phyloP scores from a whole-genome alignment of 2,113 vertebrate genomes.

The Emydura subglobosa region DNA sequence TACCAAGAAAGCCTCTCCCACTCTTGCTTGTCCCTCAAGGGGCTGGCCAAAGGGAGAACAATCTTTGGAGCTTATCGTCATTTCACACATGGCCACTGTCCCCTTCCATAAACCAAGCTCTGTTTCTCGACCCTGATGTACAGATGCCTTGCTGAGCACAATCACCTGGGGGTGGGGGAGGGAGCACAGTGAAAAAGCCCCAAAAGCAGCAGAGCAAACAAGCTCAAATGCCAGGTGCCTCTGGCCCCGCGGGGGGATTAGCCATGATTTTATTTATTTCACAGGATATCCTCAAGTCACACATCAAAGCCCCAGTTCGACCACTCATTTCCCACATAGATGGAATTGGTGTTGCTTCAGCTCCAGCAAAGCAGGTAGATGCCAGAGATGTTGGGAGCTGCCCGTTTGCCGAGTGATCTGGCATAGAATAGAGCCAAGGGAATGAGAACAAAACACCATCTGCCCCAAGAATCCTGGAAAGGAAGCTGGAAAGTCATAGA shows the following conservation, averaged over 20 bases:
- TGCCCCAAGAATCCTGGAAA: too few relatives aligned
- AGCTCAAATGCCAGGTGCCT: neutral
- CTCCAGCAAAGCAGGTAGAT: neutral
- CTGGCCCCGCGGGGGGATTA: neutral
- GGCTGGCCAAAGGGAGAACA: neutral
- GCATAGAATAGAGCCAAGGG: neutral
- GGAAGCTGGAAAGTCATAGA: too few relatives aligned
- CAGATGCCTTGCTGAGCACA: neutral
- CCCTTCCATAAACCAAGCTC: neutral
- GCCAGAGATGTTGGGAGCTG: neutral
- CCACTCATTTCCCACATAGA: neutral
- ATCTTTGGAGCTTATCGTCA: too few relatives aligned
- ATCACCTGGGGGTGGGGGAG: too few relatives aligned
- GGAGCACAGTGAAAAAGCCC: neutral
- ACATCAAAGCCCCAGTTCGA: neutral
- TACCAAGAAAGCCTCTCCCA: neutral
- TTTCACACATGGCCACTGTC: neutral
- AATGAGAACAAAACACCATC: neutral
- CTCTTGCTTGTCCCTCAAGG: neutral
- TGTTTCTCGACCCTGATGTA: neutral
- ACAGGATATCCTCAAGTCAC: neutral
- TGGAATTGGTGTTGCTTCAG: neutral
- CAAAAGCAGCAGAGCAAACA: neutral
- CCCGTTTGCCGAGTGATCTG: neutral
- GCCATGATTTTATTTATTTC: neutral